phyloP scores from a whole-genome alignment of 2,113 vertebrate genomes.

The Bubo scandiacus region DNA sequence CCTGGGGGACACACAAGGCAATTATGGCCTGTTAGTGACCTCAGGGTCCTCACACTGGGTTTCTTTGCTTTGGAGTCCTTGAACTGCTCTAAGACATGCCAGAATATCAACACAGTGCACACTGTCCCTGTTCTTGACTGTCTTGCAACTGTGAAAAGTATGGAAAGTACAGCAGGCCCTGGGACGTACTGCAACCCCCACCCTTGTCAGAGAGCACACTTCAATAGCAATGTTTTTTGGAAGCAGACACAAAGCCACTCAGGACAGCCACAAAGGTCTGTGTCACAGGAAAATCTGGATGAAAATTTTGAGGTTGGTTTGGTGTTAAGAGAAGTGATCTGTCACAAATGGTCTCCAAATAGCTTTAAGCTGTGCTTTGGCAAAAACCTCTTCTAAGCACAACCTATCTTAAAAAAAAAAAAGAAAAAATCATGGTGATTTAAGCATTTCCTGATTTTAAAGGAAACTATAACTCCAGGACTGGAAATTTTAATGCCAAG shows the following conservation, averaged over 20 bases:
- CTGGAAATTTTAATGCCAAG: slow-evolving; percentile 32
- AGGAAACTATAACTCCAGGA: slow-evolving; percentile 18
- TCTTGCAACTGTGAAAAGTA: neutral
- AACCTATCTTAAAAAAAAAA: neutral
- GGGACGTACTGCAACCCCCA: rapidly evolving
- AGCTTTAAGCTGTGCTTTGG: neutral
- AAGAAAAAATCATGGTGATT: neutral
- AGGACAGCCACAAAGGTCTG: neutral
- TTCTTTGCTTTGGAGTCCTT: neutral
- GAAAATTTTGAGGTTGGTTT: neutral
- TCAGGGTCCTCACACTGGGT: neutral
- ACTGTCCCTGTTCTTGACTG: neutral
- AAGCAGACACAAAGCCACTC: neutral
- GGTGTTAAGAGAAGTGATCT: neutral
- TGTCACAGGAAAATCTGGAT: neutral
- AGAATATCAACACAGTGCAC: neutral
- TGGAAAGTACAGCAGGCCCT: neutral
- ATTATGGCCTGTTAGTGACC: neutral
- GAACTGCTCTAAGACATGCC: neutral
- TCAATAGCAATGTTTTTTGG: neutral
- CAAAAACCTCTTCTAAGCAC: neutral
- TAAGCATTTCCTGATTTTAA: slow-evolving; percentile 38
- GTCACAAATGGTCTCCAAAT: neutral
- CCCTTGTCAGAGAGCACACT: neutral
- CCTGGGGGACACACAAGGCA: neutral